Evolutionary conservation across 1,140 invertebrate species (phyloP).

Genomic region (Acromyrmex heyeri): DNA sequence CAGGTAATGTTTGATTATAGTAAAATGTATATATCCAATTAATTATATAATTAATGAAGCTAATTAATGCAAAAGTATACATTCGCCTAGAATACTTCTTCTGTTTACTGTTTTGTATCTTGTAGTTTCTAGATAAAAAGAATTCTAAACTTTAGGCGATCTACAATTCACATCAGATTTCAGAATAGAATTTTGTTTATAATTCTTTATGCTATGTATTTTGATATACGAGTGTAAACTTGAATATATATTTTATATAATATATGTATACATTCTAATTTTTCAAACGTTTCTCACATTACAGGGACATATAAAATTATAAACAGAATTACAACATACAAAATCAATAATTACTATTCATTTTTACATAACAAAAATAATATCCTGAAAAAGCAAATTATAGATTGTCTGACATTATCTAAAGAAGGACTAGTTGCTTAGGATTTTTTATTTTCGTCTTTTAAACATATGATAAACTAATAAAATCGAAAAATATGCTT

Average conservation of each 20-base stretch:
- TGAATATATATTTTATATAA: too few species aligned
- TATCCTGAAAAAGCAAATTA: not conserved
- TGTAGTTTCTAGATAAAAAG: not conserved
- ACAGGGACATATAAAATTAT: not conserved
- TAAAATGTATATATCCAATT: not conserved
- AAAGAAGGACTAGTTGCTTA: not conserved
- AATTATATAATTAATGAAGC: not conserved
- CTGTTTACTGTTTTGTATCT: not conserved
- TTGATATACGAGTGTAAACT: not conserved
- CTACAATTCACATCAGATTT: not conserved
- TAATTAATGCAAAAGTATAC: not conserved
- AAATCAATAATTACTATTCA: not conserved
- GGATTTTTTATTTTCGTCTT: not conserved
- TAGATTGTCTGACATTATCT: not conserved
- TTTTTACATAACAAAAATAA: not conserved
- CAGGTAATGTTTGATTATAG: constrained; percentile 34
- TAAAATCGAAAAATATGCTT: not conserved
- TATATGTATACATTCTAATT: not conserved
- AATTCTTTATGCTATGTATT: not conserved
- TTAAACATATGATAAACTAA: not conserved
- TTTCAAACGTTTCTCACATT: not conserved
- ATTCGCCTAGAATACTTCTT: not conserved
- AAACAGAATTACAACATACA: not conserved
- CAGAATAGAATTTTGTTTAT: not conserved
- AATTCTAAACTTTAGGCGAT: not conserved